These are phyloP conservation scores for Lathronympha strigana DNA, from an alignment of 2,888 invertebrate species.

Conservation along the genomic window DNA sequence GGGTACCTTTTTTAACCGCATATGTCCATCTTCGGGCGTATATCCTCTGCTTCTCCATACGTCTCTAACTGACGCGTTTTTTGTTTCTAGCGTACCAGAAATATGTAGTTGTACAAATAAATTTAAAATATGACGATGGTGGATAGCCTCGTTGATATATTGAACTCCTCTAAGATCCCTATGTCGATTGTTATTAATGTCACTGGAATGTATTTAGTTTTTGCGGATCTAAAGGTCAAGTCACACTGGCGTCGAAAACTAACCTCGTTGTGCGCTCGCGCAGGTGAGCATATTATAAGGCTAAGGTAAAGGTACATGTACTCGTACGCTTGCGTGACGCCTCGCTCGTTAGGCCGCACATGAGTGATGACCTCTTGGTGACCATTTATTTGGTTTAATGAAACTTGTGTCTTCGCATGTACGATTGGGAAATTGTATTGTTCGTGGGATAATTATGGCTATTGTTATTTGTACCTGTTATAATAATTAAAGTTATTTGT, in stretches of 20 bases:
- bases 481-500: background rate
- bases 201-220: too few relatives aligned
- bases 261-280: background rate
- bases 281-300: background rate
- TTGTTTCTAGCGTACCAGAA: too few relatives aligned
- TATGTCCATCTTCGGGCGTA: too few relatives aligned
- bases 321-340: conserved; percentile 43
- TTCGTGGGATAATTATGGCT: conserved; percentile 5
- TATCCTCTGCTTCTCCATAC: too few relatives aligned
- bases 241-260: background rate
- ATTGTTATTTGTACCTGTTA: background rate
- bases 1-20: too few relatives aligned
- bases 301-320: conserved; percentile 5
- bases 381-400: conserved; percentile 41
- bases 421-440: conserved; percentile 17
- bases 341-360: conserved; percentile 44
- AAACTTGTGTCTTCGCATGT: conserved; percentile 24
- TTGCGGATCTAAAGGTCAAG: background rate
- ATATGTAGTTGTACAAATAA: too few relatives aligned
- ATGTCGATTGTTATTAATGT: too few relatives aligned
- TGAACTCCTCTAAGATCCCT: too few relatives aligned
- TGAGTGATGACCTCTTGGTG: conserved; percentile 44
- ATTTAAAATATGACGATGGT: too few relatives aligned
- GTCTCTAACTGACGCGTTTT: too few relatives aligned
- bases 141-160: too few relatives aligned